Conservation (phyloP, 2,888 invertebrate genomes). For the Serrognathus titanus region DNA sequence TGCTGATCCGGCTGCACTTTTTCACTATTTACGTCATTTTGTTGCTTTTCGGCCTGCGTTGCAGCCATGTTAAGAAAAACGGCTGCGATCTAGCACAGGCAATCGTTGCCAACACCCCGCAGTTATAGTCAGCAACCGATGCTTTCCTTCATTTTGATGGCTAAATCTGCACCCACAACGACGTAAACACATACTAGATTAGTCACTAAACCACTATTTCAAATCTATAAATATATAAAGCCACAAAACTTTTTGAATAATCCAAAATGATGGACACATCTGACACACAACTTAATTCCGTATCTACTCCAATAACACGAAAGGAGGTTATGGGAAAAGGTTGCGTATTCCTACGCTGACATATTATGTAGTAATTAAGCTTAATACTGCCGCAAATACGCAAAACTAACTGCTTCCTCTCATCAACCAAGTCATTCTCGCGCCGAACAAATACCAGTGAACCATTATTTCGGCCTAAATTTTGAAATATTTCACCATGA, state of each 20-base stretch:
- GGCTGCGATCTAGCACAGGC: slow-evolving; percentile 51
- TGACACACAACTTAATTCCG: slow-evolving; percentile 71
- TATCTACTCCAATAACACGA: slow-evolving; percentile 74
- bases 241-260: slow-evolving; percentile 48
- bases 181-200: slow-evolving; percentile 52
- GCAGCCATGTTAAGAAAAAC: slow-evolving; percentile 71
- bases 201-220: slow-evolving; percentile 43
- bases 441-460: background rate
- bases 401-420: background rate
- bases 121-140: slow-evolving; percentile 48
- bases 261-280: slow-evolving; percentile 58
- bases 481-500: slow-evolving; percentile 15
- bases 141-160: slow-evolving; percentile 48
- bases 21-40: slow-evolving; percentile 68
- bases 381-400: background rate
- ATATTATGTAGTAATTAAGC: slow-evolving; percentile 37
- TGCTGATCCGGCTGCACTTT: slow-evolving; percentile 65
- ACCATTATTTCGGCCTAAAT: slow-evolving; percentile 10
- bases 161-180: slow-evolving; percentile 44
- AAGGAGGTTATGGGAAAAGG: slow-evolving; percentile 74
- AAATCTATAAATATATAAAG: slow-evolving; percentile 45
- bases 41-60: slow-evolving; percentile 80
- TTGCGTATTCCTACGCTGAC: slow-evolving; percentile 65
- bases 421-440: slow-evolving; percentile 3
- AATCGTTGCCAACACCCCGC: slow-evolving; percentile 62